Base-by-base conservation (phyloP, 2,888 invertebrate genomes). In the Ommatoiulus sabulosus region DNA sequence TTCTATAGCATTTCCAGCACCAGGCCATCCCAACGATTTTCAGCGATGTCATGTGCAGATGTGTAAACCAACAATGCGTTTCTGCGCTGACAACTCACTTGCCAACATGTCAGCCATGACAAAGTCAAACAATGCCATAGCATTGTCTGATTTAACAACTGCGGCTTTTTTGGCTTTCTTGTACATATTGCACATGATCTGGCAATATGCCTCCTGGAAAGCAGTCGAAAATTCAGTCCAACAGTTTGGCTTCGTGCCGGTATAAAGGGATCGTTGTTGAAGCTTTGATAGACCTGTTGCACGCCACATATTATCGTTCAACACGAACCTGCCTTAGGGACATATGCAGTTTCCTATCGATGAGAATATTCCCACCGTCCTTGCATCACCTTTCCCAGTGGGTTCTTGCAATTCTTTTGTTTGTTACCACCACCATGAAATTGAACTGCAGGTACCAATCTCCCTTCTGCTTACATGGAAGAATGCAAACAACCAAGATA, bases 381-480 rank as follows among this genome's bases (percentile, higher is more conserved):
- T 80, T 80, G 80, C 80, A 80, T 80, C 80, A 35, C 35, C 35
- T 80, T 80, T 80, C 80, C 80, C 80, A 80, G 35, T 80, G 80
- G 80, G 35, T 15, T 80, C 35, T 35, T 80, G 10, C 80, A 80
- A 80, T 80, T 80, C 80, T 12, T 80, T 80, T 80, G 80, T 80
- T 80, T 35, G 80, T 35, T 80, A 24, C 80, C 80, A 80, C 35
- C 35, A 80, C 35, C 80, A 80, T 80, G 80, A 80, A 80, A 80
- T 80, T 80, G 80, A 80, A 80, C 80, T 35, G 35, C 80, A 80
- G 35, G 35, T 80, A 80, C 80, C 35, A 35, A 80, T 80, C 80
- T 80, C 80, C 80, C 80, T 80, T 24, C 24, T 80, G 10, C 35
- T 80, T 80, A 80, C 80, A 15, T 80, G 35, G 15, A 80, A 43